These are phyloP conservation scores for Tetrao urogallus DNA, from an alignment of 2,113 vertebrate genomes.

Conservation along the genomic window DNA sequence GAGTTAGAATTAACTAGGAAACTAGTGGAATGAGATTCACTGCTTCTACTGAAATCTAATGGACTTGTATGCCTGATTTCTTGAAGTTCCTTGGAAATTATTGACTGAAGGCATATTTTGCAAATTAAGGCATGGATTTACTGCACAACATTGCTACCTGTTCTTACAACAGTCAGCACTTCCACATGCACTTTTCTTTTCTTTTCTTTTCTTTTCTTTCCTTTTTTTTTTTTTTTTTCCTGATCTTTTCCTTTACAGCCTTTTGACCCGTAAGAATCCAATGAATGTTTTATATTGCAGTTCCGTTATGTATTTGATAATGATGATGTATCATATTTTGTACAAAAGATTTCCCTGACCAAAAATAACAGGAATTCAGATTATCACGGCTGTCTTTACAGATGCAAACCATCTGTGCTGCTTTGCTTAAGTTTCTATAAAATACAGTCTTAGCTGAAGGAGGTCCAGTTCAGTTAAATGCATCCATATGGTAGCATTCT, in stretches of 20 bases:
- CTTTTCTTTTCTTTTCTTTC: too few relatives aligned
- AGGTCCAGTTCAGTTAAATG: constrained; percentile 40
- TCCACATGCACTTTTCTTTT: not conserved
- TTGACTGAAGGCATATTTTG: not conserved
- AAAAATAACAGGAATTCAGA: constrained; percentile 43
- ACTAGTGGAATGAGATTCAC: not conserved
- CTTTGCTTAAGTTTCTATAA: constrained; percentile 11
- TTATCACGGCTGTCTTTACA: constrained; percentile 39
- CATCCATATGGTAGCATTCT: constrained; percentile 36
- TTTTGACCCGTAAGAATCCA: not conserved
- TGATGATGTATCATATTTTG: constrained; percentile 7
- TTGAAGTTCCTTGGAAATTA: not conserved
- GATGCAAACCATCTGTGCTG: constrained; percentile 36
- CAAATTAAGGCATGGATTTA: not conserved
- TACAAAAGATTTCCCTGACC: constrained; percentile 3
- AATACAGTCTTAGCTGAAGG: constrained; percentile 9
- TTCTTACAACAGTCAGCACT: not conserved
- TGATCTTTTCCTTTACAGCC: not conserved
- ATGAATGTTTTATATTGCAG: not conserved
- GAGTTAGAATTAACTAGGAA: not conserved
- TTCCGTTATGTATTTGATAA: not conserved
- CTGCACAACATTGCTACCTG: not conserved
- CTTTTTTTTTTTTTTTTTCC: not conserved
- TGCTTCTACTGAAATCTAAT: not conserved
- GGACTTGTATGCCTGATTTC: not conserved